Conservation (phyloP, 2,888 invertebrate species). For the Palloptera scutellata region DNA sequence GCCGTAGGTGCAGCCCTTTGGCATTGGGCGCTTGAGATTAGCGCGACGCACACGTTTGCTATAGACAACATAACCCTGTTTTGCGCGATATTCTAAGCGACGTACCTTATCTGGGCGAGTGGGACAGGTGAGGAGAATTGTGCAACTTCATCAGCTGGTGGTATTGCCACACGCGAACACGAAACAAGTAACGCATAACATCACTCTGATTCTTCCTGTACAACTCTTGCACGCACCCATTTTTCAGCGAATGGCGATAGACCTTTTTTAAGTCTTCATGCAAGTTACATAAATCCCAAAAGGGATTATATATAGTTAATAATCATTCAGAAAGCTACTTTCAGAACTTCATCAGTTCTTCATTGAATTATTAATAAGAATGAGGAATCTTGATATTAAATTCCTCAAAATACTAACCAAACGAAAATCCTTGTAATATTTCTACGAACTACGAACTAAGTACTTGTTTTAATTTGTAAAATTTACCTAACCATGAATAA, state of each 20-base stretch:
- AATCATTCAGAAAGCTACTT: too few relatives aligned
- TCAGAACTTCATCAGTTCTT: too few relatives aligned
- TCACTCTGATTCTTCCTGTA: slow-evolving; percentile 99
- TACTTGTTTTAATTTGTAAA: too few relatives aligned
- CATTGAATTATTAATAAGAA: too few relatives aligned
- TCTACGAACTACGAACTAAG: too few relatives aligned
- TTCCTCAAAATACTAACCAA: too few relatives aligned
- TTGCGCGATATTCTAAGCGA: slow-evolving; percentile 94
- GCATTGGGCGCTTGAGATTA: slow-evolving; percentile 97
- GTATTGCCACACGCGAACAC: slow-evolving; percentile 98
- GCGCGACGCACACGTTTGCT: slow-evolving; percentile 98
- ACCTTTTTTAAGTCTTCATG: slow-evolving; percentile 64
- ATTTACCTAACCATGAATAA: too few relatives aligned
- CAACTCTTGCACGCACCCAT: slow-evolving; percentile 99
- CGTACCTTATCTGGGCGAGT: slow-evolving; percentile 98
- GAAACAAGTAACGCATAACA: slow-evolving; percentile 95
- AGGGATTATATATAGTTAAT: slow-evolving; percentile 29
- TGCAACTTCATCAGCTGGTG: slow-evolving; percentile 96
- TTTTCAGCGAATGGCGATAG: slow-evolving; percentile 66
- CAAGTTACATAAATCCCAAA: slow-evolving; percentile 42
- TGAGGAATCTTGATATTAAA: too few relatives aligned
- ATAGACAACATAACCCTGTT: slow-evolving; percentile 98
- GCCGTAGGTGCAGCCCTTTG: slow-evolving; percentile 97
- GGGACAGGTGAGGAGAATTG: slow-evolving; percentile 91
- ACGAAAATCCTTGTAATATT: too few relatives aligned